phyloP scores from a whole-genome alignment of 2,888 invertebrate species.

The Zele albiditarsus region DNA sequence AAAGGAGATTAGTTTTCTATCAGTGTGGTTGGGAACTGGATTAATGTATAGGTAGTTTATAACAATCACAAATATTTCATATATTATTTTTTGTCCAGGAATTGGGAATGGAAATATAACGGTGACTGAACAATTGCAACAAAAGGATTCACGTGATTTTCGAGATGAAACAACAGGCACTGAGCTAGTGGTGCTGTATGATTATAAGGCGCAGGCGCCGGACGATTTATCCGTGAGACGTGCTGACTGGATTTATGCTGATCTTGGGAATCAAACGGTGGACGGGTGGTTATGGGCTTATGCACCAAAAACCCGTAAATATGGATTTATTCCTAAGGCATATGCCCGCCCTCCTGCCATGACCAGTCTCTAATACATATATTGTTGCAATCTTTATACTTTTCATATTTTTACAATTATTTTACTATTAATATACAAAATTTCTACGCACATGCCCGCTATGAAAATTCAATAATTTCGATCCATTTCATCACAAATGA shows the following conservation, averaged over 20 bases:
- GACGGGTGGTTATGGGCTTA: constrained; percentile 97
- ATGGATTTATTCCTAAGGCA: constrained; percentile 96
- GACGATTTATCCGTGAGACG: constrained; percentile 92
- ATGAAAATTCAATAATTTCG: constrained; percentile 1
- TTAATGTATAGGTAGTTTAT: neutral
- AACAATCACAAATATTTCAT: constrained; percentile 9
- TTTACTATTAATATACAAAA: constrained; percentile 59
- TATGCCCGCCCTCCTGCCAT: constrained; percentile 94
- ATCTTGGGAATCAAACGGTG: constrained; percentile 92
- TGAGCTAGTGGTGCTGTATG: constrained; percentile 94
- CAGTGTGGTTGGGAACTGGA: too few relatives aligned
- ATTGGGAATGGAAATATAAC: constrained; percentile 63
- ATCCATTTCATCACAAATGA: constrained; percentile 6
- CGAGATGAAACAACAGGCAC: constrained; percentile 78
- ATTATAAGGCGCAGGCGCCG: constrained; percentile 96
- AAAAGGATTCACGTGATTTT: constrained; percentile 69
- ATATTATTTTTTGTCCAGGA: constrained; percentile 53
- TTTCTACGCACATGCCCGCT: constrained; percentile 45
- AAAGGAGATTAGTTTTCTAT: too few relatives aligned
- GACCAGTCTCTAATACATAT: constrained; percentile 81
- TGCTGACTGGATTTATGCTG: constrained; percentile 97
- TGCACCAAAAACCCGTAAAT: constrained; percentile 92
- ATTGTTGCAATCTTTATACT: constrained; percentile 27
- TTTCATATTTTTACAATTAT: constrained; percentile 39
- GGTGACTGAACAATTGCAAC: constrained; percentile 61